Evolutionary conservation across 2,113 vertebrate species (phyloP).

Genomic region (Poeciliopsis retropinna): DNA sequence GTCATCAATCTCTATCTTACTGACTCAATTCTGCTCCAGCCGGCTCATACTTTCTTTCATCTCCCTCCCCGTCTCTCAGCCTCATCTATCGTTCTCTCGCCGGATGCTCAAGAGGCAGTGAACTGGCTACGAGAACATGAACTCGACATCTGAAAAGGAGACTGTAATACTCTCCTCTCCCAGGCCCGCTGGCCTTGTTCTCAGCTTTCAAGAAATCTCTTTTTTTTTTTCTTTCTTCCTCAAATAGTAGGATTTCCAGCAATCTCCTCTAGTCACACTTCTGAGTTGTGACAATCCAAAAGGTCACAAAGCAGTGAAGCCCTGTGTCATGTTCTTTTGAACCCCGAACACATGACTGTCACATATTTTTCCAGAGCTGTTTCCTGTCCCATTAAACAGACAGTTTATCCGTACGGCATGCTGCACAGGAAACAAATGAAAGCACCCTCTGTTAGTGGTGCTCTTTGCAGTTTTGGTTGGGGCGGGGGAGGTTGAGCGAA

Average conservation of each 20-base stretch:
- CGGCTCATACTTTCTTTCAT: slow-evolving; percentile 74
- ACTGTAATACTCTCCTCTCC: slow-evolving; percentile 48
- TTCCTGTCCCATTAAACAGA: slow-evolving; percentile 28
- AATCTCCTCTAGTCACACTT: slow-evolving; percentile 51
- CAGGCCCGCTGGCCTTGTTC: slow-evolving; percentile 51
- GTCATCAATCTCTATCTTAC: slow-evolving; percentile 76
- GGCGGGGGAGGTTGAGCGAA: slow-evolving; percentile 23
- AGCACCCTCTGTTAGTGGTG: slow-evolving; percentile 45
- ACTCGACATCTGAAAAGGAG: slow-evolving; percentile 56
- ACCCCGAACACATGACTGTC: slow-evolving; percentile 70
- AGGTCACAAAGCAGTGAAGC: slow-evolving; percentile 54
- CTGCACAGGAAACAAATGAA: slow-evolving; percentile 31
- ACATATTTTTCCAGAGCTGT: slow-evolving; percentile 51
- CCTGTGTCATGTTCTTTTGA: slow-evolving; percentile 50
- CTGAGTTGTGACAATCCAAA: slow-evolving; percentile 38
- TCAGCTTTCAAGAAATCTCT: slow-evolving; percentile 48
- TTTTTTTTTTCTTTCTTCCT: slow-evolving; percentile 11
- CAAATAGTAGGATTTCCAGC: slow-evolving; percentile 31
- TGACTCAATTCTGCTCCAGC: slow-evolving; percentile 69
- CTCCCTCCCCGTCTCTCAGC: slow-evolving; percentile 56
- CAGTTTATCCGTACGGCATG: slow-evolving; percentile 29
- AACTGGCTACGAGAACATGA: slow-evolving; percentile 70
- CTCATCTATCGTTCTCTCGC: slow-evolving; percentile 57
- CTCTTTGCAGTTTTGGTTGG: slow-evolving; percentile 19
- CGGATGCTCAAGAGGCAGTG: slow-evolving; percentile 66